These are phyloP conservation scores for Echinarachnius parma DNA, from an alignment of 53 echinoderm and acorn worm genomes.

Conservation along the genomic window DNA sequence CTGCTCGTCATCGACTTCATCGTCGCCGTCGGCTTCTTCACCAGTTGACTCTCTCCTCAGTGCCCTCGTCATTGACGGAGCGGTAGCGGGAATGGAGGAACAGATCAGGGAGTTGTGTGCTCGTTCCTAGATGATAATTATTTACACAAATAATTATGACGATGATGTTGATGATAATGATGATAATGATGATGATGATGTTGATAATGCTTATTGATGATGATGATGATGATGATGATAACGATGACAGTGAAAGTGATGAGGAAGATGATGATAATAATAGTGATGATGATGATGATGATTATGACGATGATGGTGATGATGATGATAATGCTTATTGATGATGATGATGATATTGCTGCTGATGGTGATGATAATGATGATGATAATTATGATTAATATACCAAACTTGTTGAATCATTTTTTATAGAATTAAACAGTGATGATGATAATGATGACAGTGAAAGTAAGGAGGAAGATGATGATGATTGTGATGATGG, in stretches of 20 bases:
- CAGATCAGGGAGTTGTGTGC: slow-evolving; percentile 8
- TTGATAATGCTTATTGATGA: neutral
- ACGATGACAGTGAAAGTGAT: neutral
- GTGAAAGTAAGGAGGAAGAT: too few relatives aligned
- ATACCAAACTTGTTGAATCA: too few relatives aligned
- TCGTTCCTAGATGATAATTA: slow-evolving; percentile 8
- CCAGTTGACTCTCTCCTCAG: neutral
- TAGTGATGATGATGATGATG: too few relatives aligned
- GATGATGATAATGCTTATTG: too few relatives aligned
- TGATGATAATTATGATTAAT: too few relatives aligned
- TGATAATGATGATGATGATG: neutral
- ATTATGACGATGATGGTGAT: too few relatives aligned
- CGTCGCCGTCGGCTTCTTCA: neutral
- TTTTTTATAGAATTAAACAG: too few relatives aligned
- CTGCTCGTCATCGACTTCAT: neutral
- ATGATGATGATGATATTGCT: neutral
- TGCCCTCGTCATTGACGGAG: too few relatives aligned
- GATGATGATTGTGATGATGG: too few relatives aligned
- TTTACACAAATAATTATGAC: too few relatives aligned
- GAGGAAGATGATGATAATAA: too few relatives aligned
- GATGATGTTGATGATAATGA: neutral
- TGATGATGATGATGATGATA: neutral
- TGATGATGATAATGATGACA: too few relatives aligned
- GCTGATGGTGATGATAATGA: neutral
- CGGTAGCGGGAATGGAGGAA: neutral